Evolutionary conservation across 2,888 invertebrate species (phyloP).

Genomic region (Mythimna loreyi): DNA sequence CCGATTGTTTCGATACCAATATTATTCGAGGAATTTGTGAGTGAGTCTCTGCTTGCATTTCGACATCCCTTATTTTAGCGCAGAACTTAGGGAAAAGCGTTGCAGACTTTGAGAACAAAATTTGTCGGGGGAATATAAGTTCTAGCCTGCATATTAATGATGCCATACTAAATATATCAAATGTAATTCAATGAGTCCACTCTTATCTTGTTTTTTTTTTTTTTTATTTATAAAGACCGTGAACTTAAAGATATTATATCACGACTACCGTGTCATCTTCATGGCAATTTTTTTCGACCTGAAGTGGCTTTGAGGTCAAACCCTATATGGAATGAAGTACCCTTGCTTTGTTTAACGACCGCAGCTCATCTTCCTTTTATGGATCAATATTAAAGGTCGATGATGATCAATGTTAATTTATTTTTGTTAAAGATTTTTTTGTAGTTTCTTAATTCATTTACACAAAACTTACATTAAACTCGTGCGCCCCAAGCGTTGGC

Average conservation of each 20-base stretch:
- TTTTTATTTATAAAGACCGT: background rate
- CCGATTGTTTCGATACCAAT: constrained; percentile 49
- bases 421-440: background rate
- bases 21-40: constrained; percentile 35
- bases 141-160: background rate
- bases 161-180: background rate
- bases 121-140: too few species aligned
- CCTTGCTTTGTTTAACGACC: background rate
- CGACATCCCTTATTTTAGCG: constrained; percentile 1
- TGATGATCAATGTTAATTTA: background rate
- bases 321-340: background rate
- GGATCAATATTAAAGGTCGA: too few species aligned
- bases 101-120: background rate
- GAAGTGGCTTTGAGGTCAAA: background rate
- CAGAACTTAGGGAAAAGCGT: constrained; percentile 11
- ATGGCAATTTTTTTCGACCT: background rate
- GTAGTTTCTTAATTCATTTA: too few species aligned
- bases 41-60: background rate
- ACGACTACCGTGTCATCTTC: background rate
- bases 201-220: background rate
- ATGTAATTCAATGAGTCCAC: background rate
- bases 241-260: background rate
- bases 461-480: too few species aligned
- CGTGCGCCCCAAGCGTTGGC: too few species aligned
- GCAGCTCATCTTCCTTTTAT: background rate